Conservation (phyloP, 2,113 vertebrate genomes). For the Amphiprion ocellaris region DNA sequence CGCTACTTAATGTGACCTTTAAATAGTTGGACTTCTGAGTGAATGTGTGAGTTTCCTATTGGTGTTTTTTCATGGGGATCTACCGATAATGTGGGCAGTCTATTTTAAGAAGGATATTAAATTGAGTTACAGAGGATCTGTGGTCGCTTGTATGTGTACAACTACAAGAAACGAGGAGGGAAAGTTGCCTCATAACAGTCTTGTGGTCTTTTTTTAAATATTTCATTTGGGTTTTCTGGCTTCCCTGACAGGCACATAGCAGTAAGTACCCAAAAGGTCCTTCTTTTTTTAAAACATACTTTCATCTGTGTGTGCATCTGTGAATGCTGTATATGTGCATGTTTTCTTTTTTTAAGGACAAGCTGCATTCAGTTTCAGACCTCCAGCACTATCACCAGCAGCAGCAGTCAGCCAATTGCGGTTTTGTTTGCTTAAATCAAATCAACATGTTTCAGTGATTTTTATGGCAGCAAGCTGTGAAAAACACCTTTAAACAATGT, state of each 20-base stretch:
- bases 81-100: slow-evolving; percentile 15
- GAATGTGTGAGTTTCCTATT: background rate
- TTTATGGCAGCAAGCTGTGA: slow-evolving; percentile 51
- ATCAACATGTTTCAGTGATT: slow-evolving; percentile 26
- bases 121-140: slow-evolving; percentile 26
- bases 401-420: slow-evolving; percentile 5
- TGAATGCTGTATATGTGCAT: background rate
- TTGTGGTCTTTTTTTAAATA: slow-evolving; percentile 1
- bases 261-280: background rate
- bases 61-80: slow-evolving; percentile 25
- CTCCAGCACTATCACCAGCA: slow-evolving; percentile 6
- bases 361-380: slow-evolving; percentile 21
- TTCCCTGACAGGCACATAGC: background rate
- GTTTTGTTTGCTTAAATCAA: slow-evolving; percentile 27
- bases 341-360: background rate
- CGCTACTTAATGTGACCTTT: slow-evolving; percentile 34
- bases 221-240: background rate
- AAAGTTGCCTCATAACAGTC: background rate
- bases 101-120: slow-evolving; percentile 36
- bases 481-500: slow-evolving; percentile 10
- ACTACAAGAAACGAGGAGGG: background rate
- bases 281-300: background rate
- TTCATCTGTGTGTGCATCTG: background rate
- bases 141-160: slow-evolving; percentile 1
- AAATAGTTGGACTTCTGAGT: slow-evolving; percentile 12